These are phyloP conservation scores for Umimayanthus kanabou DNA, from an alignment of 92 coral and sea anemone genomes.

Conservation along the genomic window DNA sequence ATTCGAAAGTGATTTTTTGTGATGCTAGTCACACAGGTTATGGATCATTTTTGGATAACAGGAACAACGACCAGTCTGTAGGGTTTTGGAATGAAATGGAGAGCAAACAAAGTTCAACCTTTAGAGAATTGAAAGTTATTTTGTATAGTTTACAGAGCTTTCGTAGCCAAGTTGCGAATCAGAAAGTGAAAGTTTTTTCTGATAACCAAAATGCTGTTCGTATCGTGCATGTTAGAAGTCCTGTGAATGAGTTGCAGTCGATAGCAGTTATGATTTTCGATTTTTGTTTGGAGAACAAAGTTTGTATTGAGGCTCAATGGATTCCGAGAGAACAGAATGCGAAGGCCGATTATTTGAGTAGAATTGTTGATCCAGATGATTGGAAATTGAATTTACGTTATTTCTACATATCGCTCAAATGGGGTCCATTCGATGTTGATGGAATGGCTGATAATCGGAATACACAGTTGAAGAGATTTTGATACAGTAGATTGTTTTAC, in stretches of 20 bases:
- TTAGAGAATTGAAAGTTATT: background rate
- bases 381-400: constrained; percentile 13
- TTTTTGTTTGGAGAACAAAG: background rate
- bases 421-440: constrained; percentile 55
- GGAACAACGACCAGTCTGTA: background rate
- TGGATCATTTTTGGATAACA: background rate
- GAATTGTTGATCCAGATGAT: constrained; percentile 34
- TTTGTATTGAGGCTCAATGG: constrained; percentile 30
- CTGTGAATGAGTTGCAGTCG: constrained; percentile 32
- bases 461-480: constrained; percentile 32
- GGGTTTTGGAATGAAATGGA: background rate
- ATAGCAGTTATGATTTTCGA: constrained; percentile 35
- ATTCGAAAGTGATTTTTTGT: too few species aligned
- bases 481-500: constrained; percentile 54
- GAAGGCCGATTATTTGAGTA: constrained; percentile 49
- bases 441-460: constrained; percentile 50
- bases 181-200: constrained; percentile 36
- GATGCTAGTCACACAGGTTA: background rate
- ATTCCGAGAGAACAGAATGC: constrained; percentile 32
- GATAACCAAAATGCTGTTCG: constrained; percentile 35
- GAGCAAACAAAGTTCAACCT: background rate
- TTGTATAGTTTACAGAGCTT: background rate
- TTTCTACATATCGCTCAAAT: background rate
- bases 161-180: background rate
- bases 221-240: constrained; percentile 14